Percentiles rank a stretch among this genome's conserved stretches.
Conservation (phyloP, 2,888 invertebrate species). For the Folsomia candida region DNA sequence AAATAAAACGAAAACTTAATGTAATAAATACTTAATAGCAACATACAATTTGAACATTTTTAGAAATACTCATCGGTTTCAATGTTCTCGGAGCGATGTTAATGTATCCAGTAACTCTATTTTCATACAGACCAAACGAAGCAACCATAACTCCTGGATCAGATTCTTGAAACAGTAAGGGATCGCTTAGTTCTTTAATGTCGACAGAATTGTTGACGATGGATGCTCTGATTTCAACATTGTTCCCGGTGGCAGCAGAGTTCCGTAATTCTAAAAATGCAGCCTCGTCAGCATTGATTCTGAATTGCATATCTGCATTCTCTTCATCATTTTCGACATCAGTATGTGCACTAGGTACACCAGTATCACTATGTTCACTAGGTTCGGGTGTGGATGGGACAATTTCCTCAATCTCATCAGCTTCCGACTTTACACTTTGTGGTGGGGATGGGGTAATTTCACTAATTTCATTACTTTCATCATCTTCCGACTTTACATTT, state of each 20-base stretch:
- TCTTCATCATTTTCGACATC: constrained; percentile 52
- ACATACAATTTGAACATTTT: not conserved
- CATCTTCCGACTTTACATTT: too few relatives aligned
- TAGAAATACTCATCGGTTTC: not conserved
- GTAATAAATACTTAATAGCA: not conserved
- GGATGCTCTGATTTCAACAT: not conserved
- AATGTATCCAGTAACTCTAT: not conserved
- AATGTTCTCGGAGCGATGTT: constrained; percentile 2
- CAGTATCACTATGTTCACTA: too few relatives aligned
- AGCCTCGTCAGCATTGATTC: not conserved
- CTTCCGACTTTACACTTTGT: too few relatives aligned
- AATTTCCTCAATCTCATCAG: too few relatives aligned
- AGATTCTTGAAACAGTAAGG: not conserved
- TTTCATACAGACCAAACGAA: not conserved
- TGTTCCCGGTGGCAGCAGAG: not conserved
- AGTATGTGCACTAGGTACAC: not conserved
- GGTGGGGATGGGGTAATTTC: too few relatives aligned
- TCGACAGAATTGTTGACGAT: not conserved
- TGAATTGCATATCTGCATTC: not conserved
- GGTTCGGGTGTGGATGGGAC: too few relatives aligned
- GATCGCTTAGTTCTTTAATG: not conserved
- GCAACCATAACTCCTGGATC: not conserved
- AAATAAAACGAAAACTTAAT: not conserved
- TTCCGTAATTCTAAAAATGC: not conserved
- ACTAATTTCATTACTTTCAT: too few relatives aligned